These are phyloP conservation scores for Cyprinodon diabolis DNA, from an alignment of 2,797 vertebrate species.

Conservation along the genomic window DNA sequence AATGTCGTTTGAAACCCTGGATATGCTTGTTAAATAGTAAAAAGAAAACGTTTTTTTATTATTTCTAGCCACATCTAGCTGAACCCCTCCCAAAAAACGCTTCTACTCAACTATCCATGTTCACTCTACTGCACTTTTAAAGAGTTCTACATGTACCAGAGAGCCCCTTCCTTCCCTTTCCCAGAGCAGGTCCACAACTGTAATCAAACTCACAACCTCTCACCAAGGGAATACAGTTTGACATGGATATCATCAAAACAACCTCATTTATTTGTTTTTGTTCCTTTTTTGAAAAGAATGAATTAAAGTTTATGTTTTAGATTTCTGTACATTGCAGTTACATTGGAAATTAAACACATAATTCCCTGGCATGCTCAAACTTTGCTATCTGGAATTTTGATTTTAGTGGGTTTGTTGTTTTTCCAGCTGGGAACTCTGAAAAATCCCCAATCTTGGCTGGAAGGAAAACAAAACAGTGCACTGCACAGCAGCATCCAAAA, in stretches of 20 bases:
- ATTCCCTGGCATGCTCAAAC: not conserved
- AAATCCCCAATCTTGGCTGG: not conserved
- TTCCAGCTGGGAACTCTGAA: not conserved
- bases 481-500: not conserved
- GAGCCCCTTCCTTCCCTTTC: not conserved
- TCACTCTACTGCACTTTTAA: not conserved
- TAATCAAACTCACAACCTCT: not conserved
- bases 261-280: not conserved
- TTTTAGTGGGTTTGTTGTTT: not conserved
- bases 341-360: not conserved
- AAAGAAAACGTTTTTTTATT: not conserved
- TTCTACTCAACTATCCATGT: not conserved
- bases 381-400: not conserved
- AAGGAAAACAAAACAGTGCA: not conserved
- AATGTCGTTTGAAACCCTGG: not conserved
- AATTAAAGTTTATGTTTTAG: too few relatives aligned
- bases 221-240: too few relatives aligned
- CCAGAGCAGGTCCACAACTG: not conserved
- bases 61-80: not conserved
- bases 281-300: not conserved
- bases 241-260: too few relatives aligned
- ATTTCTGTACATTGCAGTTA: too few relatives aligned
- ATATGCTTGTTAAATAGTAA: not conserved
- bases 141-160: not conserved
- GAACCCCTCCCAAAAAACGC: not conserved